phyloP scores from a whole-genome alignment of 2,888 invertebrate species.

The Microctonus hyperodae region DNA sequence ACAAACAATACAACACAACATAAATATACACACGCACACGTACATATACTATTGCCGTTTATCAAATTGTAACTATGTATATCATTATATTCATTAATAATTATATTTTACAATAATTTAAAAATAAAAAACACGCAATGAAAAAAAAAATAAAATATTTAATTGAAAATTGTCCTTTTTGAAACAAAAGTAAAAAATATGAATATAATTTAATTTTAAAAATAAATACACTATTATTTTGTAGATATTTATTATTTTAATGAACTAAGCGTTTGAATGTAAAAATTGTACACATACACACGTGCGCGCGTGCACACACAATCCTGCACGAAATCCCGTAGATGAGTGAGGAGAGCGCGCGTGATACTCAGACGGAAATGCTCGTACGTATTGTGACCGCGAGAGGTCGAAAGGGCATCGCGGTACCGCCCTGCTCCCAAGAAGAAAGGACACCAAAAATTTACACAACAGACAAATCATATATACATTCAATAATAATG shows the following conservation, averaged over 20 bases:
- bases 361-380: conserved; percentile 20
- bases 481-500: too few species aligned
- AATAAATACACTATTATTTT: too few species aligned
- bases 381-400: conserved; percentile 28
- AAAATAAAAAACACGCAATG: too few species aligned
- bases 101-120: too few species aligned
- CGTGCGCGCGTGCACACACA: neutral
- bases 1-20: neutral
- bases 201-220: too few species aligned
- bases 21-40: neutral
- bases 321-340: conserved; percentile 8
- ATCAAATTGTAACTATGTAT: too few species aligned
- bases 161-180: too few species aligned
- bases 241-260: too few species aligned
- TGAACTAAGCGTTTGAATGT: too few species aligned
- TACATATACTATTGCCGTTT: neutral
- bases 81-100: too few species aligned
- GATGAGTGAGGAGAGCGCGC: conserved; percentile 31
- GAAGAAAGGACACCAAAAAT: conserved; percentile 25
- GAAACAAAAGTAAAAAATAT: too few species aligned
- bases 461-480: neutral
- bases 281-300: neutral
- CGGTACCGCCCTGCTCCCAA: conserved; percentile 44
- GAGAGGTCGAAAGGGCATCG: conserved; percentile 52
- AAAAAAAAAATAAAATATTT: too few species aligned